Evolutionary conservation across 2,113 vertebrate genomes (phyloP).

Genomic region (Otus sunia): DNA sequence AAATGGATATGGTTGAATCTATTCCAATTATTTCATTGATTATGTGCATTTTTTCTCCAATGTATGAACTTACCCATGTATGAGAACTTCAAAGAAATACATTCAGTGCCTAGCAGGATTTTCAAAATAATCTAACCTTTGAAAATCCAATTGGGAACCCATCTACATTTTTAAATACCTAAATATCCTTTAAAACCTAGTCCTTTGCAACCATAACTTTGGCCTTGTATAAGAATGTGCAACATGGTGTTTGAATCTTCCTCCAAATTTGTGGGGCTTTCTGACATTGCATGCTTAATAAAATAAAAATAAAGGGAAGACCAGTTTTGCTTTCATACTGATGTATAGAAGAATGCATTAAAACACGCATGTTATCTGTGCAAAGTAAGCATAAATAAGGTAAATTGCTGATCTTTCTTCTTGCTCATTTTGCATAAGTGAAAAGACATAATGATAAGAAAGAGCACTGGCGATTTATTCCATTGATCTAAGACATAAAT

Average conservation of each 20-base stretch:
- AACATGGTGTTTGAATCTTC: background rate
- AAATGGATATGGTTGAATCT: background rate
- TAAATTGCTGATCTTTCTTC: background rate
- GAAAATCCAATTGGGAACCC: background rate
- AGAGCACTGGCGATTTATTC: background rate
- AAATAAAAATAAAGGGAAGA: background rate
- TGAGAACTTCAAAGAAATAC: slow-evolving; percentile 29
- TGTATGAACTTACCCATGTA: background rate
- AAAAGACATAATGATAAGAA: background rate
- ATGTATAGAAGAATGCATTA: background rate
- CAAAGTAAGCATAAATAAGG: background rate
- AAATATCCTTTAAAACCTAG: background rate
- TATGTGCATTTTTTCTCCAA: slow-evolving; percentile 16
- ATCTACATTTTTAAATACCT: slow-evolving; percentile 14
- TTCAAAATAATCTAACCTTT: slow-evolving; percentile 27
- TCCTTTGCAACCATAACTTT: background rate
- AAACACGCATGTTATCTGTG: background rate
- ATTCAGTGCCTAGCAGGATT: background rate
- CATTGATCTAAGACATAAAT: background rate
- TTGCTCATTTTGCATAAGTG: background rate
- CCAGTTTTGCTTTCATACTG: background rate
- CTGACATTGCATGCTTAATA: background rate
- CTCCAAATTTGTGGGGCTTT: background rate
- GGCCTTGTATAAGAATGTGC: background rate
- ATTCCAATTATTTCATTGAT: slow-evolving; percentile 49